These are phyloP conservation scores for Zonotrichia albicollis DNA, from an alignment of 2,797 vertebrate genomes.

Conservation along the genomic window DNA sequence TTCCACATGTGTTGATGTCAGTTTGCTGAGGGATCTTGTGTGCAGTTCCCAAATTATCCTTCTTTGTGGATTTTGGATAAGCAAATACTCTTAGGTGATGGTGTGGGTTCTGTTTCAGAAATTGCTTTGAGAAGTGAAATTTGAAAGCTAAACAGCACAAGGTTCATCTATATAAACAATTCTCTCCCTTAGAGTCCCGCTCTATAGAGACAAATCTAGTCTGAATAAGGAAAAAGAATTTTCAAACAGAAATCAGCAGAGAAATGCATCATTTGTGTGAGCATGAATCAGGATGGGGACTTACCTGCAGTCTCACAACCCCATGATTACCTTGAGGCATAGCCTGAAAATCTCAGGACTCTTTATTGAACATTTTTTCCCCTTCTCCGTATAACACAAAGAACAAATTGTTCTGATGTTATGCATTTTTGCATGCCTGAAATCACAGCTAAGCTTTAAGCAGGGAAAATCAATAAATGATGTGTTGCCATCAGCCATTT, in stretches of 20 bases:
- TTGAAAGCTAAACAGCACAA: neutral
- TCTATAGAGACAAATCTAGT: neutral
- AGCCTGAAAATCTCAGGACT: neutral
- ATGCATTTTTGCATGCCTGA: constrained; percentile 20
- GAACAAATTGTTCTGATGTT: neutral
- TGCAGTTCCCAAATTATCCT: neutral
- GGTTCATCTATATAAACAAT: neutral
- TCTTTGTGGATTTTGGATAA: neutral
- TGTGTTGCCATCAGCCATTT: neutral
- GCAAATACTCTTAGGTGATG: neutral
- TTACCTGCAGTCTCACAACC: neutral
- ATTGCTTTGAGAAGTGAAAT: neutral
- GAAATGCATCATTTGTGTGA: neutral
- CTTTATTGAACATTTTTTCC: neutral
- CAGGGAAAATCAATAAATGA: constrained; percentile 11
- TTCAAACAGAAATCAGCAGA: neutral
- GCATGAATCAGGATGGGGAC: neutral
- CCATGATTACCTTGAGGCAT: neutral
- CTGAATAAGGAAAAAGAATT: neutral
- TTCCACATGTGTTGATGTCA: neutral
- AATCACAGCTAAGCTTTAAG: constrained; percentile 33
- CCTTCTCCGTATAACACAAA: neutral
- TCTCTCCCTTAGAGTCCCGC: neutral
- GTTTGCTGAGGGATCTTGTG: rapidly evolving
- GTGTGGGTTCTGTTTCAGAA: neutral